phyloP scores from a whole-genome alignment of 2,113 vertebrate species.

The Taxidea taxus region DNA sequence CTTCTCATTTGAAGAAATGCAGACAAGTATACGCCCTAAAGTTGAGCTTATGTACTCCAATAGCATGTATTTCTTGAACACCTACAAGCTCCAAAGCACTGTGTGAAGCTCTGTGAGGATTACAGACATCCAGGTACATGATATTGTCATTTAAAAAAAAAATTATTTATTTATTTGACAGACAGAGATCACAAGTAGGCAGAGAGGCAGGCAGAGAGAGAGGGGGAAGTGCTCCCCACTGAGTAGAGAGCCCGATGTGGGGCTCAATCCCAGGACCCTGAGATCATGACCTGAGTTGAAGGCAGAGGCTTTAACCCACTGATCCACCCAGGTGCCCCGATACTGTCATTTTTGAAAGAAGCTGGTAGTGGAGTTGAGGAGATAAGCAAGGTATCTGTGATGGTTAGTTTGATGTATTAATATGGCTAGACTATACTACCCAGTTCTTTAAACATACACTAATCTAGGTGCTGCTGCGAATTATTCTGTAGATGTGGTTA shows the following conservation, averaged over 20 bases:
- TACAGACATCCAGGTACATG: not conserved
- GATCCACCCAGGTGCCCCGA: no score
- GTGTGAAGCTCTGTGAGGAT: not conserved
- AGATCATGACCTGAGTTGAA: no score
- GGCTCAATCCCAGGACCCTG: no score
- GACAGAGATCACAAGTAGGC: no score
- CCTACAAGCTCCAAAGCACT: not conserved
- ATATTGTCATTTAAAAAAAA: not conserved
- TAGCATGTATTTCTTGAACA: not conserved
- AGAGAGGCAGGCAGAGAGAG: no score
- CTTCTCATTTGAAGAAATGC: not conserved
- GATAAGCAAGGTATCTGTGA: not conserved
- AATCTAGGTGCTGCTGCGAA: not conserved
- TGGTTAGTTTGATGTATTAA: not conserved
- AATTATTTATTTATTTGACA: no score
- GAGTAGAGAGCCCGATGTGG: no score
- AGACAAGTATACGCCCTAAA: not conserved
- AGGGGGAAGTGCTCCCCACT: no score
- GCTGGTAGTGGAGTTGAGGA: not conserved
- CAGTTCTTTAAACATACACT: not conserved
- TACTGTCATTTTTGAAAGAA: not conserved
- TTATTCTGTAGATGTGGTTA: not conserved
- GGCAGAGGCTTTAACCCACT: no score
- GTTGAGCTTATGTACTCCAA: not conserved
- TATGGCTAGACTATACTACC: not conserved